phyloP scores from a whole-genome alignment of 2,113 vertebrate genomes.

The Chloropsis hardwickii region DNA sequence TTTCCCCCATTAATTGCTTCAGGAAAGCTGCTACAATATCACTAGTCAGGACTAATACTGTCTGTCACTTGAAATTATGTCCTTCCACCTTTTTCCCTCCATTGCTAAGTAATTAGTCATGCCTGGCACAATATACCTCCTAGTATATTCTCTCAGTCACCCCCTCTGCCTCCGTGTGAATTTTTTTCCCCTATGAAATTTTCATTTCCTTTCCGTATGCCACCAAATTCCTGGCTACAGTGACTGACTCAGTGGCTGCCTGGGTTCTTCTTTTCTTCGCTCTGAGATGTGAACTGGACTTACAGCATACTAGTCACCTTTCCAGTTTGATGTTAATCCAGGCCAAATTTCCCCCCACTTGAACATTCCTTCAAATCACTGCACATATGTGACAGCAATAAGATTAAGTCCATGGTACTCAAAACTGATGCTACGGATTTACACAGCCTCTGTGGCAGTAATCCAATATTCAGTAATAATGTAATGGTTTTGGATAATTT shows the following conservation, averaged over 20 bases:
- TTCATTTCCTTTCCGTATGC: background rate
- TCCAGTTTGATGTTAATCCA: background rate
- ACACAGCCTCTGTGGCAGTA: background rate
- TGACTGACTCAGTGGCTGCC: background rate
- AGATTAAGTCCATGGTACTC: background rate
- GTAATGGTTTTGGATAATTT: background rate
- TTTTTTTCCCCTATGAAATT: background rate
- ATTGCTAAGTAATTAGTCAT: background rate
- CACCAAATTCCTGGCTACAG: background rate
- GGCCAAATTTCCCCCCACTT: background rate
- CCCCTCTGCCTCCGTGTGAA: background rate
- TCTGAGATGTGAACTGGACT: background rate
- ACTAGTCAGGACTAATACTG: background rate
- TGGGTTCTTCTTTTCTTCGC: background rate
- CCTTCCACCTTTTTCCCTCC: background rate
- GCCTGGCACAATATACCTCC: background rate
- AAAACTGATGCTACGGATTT: background rate
- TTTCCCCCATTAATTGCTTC: background rate
- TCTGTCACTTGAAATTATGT: background rate
- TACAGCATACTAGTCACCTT: background rate
- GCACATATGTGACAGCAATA: background rate
- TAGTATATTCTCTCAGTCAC: background rate
- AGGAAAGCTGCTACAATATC: background rate
- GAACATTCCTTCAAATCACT: background rate
- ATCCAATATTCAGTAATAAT: background rate